Conservation (phyloP, 2,113 vertebrate species). For the Salvelinus alpinus region DNA sequence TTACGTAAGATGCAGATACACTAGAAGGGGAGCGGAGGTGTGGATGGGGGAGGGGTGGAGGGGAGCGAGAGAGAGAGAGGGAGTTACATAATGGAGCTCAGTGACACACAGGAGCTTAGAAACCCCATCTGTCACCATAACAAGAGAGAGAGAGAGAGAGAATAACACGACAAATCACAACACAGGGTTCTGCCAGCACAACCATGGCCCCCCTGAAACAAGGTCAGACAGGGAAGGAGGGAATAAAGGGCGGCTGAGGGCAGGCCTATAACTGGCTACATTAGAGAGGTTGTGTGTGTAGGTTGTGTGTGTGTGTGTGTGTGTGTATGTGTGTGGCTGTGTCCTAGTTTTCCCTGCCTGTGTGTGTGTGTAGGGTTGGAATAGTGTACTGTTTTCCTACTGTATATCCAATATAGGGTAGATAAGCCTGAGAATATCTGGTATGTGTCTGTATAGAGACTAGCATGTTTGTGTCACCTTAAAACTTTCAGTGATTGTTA, state of each 20-base stretch:
- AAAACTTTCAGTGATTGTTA: no score
- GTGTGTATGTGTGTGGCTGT: constrained; percentile 48
- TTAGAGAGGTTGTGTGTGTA: no score
- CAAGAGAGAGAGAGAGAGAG: constrained; percentile 3
- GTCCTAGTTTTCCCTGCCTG: constrained; percentile 82
- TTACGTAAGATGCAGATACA: constrained; percentile 55
- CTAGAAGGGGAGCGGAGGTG: constrained; percentile 23
- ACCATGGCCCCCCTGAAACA: not conserved
- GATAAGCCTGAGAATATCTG: no score
- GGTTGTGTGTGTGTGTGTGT: not conserved
- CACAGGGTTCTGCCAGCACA: constrained; percentile 2
- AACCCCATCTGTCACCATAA: constrained; percentile 58
- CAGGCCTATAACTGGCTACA: not conserved
- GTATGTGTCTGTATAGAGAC: no score
- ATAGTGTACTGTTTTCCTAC: no score
- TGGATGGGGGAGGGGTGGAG: constrained; percentile 23
- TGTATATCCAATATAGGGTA: no score
- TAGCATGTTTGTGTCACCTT: no score
- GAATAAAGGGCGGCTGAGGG: not conserved
- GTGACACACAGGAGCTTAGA: constrained; percentile 58
- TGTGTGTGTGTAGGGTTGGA: not conserved
- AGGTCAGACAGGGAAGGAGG: not conserved
- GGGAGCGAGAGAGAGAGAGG: not conserved
- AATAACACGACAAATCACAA: constrained; percentile 15
- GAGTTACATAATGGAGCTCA: constrained; percentile 60